Evolutionary conservation across 1,140 invertebrate species (phyloP), one percentile per base, ranked within the genome.

Genomic region (Zaprionus ornatus): DNA sequence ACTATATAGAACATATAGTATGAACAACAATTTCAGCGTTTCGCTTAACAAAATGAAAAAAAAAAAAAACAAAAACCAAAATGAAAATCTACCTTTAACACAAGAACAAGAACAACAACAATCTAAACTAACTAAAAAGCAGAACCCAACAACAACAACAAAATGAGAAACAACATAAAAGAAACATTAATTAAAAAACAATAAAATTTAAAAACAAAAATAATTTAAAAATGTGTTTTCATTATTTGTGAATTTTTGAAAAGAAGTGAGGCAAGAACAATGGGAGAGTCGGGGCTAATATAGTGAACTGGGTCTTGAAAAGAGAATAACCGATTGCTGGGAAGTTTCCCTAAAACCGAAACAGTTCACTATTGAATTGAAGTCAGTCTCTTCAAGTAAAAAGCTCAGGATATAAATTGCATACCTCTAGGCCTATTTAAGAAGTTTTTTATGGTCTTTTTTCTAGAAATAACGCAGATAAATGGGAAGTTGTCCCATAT

Each of bases 151-250:
- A 54, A 76, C 13, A 57, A 72, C 10, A 65, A 59, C 59, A 64
- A 73, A 67, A 76, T 74, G 59, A 81, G 35, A 78, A 63, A 84
- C 76, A 63, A 84, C 72, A 78, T 67, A 81, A 80, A 70, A 83
- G 59, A 52, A 80, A 70, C 68, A 77, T 87, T 79, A 87, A 82
- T 83, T 87, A 72, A 71, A 75, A 74, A 86, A 87, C 76, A 86
- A 86, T 86, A 86, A 86, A 87, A 87, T 87, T 87, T 86, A 86
- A 80, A 86, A 82, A 86, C 72, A 82, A 82, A 85, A 87, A 79
- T 67, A 82, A 37, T 23, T 48, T 13, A 6, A 45, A 7, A 15
- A 4, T 54, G 35, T 15, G 32, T 79, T 37, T 45, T 65, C 52
- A 4, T 50, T 50, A 12, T 13, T 21, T 13, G 4, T 10, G 19